Evolutionary conservation across 2,113 vertebrate species (phyloP), one percentile per base, ranked within the genome.

Genomic region (Sebastes fasciatus): DNA sequence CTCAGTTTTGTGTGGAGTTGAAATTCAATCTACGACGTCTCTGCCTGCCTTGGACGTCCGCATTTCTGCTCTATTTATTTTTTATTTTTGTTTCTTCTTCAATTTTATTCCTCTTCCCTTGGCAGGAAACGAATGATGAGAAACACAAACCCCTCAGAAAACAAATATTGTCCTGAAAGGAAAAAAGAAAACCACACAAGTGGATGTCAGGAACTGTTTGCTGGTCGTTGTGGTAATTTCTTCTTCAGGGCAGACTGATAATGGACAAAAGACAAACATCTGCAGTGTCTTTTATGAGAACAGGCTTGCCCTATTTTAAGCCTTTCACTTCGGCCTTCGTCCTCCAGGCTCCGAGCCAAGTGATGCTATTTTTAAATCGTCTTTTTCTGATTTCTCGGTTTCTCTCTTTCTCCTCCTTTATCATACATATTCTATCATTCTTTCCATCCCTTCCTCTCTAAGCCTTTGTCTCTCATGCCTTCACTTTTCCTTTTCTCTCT

Each of bases 1-100:
- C 79, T 86, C 51, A 16, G 75, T 70, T 91, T 82, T 88, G 78
- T 54, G 75, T 62, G 77, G 74, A 71, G 48, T 8, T 86, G 89
- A 93, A 94, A 94, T 83, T 77, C 68, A 85, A 88, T 92, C 82
- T 65, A 75, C 8, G n/a, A 68, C 63, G 73, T 68, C 64, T 43
- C 64, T 62, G 70, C 46, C 82, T 72, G 82, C 70, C 74, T 85
- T 42, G 51, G 17, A 70, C 40, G 40, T 19, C 48, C 9, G 67
- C 57, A 78, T 90, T 85, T 86, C 77, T 90, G 19, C 77, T 80
- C 67, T 90, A 81, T 92, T 84, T 86, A 77, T 71, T 87, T 86
- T 42, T 66, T 72, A 13, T 51, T 89, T 89, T 77, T 70, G 64
- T 89, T 85, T 78, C 55, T 48, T 73, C 72, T 86, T 82, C 55